Percentiles rank a stretch among this genome's conserved stretches.
phyloP scores from a whole-genome alignment of 2,888 invertebrate species.

The Alloplasta piceator region DNA sequence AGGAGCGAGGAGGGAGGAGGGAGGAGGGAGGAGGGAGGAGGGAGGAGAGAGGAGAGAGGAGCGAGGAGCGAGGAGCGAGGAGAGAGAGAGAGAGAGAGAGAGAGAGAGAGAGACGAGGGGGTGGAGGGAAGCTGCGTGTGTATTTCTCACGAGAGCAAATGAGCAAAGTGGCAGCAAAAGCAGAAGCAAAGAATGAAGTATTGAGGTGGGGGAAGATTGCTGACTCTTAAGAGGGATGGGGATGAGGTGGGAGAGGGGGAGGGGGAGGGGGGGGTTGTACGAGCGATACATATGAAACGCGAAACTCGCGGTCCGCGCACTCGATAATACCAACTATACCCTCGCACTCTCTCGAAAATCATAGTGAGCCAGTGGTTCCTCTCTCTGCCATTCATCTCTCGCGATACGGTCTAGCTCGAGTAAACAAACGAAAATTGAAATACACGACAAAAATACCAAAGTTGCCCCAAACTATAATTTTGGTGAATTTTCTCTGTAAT shows the following conservation, averaged over 20 bases:
- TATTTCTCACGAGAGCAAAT: slow-evolving; percentile 74
- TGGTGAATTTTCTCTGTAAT: too few species aligned
- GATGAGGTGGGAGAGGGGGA: slow-evolving; percentile 66
- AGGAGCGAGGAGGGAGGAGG: not conserved
- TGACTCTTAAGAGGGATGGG: slow-evolving; percentile 51
- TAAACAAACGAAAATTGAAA: too few species aligned
- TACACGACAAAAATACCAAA: too few species aligned
- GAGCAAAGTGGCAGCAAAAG: slow-evolving; percentile 51
- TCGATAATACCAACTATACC: slow-evolving; percentile 78
- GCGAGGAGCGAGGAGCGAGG: slow-evolving; percentile 57
- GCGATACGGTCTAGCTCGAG: too few species aligned
- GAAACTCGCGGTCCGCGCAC: slow-evolving; percentile 80
- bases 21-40: slow-evolving; percentile 9
- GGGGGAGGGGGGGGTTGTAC: slow-evolving; percentile 72
- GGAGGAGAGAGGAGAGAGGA: slow-evolving; percentile 57
- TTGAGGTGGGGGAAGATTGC: slow-evolving; percentile 57
- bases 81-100: slow-evolving; percentile 57
- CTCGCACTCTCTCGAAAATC: slow-evolving; percentile 64
- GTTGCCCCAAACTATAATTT: too few species aligned
- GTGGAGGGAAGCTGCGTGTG: slow-evolving; percentile 71
- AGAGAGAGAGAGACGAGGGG: slow-evolving; percentile 60
- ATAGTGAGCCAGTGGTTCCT: slow-evolving; percentile 42
- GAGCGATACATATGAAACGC: slow-evolving; percentile 80
- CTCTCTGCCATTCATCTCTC: too few species aligned
- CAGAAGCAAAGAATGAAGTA: slow-evolving; percentile 35